phyloP scores from a whole-genome alignment of 2,797 vertebrate genomes.

The Benthosema pterotum region DNA sequence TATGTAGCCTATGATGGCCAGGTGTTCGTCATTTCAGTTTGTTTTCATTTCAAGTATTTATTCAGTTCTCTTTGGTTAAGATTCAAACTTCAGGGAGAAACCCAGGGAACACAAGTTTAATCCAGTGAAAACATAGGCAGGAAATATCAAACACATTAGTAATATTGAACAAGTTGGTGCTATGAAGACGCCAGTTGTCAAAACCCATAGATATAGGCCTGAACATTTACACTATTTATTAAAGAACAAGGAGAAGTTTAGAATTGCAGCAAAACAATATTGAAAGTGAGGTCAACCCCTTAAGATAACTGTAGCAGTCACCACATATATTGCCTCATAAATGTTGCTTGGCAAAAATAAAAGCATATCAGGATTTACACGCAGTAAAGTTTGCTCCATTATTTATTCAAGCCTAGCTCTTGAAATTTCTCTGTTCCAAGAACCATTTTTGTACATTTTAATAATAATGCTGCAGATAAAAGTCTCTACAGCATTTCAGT shows the following conservation, averaged over 20 bases:
- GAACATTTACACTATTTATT: constrained; percentile 3
- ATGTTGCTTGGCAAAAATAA: neutral
- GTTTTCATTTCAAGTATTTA: neutral
- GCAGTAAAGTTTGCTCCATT: constrained; percentile 31
- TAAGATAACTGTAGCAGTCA: neutral
- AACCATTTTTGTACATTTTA: constrained; percentile 1
- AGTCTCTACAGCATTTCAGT: constrained; percentile 31
- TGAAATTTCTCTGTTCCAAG: constrained; percentile 25
- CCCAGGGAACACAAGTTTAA: neutral
- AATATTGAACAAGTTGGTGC: neutral
- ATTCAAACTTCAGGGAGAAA: constrained; percentile 8
- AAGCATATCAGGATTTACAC: constrained; percentile 12
- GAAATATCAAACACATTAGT: neutral
- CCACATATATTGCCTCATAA: neutral
- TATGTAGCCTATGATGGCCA: neutral
- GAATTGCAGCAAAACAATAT: neutral
- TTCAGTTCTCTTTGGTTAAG: neutral
- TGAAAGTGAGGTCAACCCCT: neutral
- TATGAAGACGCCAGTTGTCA: neutral
- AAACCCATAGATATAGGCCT: constrained; percentile 29
- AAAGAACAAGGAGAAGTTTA: neutral
- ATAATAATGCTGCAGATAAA: constrained; percentile 2
- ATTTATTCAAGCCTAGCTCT: constrained; percentile 43
- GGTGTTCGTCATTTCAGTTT: neutral
- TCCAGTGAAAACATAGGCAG: neutral